Conservation (phyloP, 2,888 invertebrate species). For the Xiphydria camelus region DNA sequence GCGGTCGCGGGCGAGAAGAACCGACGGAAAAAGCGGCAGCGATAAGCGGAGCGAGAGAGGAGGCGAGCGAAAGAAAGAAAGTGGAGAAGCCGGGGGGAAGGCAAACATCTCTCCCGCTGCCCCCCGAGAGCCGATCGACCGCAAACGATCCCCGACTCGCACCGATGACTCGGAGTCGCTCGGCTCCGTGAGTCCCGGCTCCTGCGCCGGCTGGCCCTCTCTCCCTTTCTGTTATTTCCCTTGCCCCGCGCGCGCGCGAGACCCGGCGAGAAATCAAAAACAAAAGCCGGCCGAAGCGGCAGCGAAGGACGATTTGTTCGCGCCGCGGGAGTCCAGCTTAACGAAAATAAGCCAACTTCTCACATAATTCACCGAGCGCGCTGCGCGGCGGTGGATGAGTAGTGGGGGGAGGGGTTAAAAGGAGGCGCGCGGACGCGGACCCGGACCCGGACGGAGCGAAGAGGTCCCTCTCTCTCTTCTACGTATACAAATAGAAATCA, state of each 20-base stretch:
- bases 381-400: too few relatives aligned
- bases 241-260: conserved; percentile 14
- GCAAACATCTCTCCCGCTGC: too few relatives aligned
- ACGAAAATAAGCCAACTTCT: conserved; percentile 53
- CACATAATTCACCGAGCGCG: conserved; percentile 53
- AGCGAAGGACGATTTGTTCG: conserved; percentile 55
- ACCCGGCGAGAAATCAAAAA: conserved; percentile 16
- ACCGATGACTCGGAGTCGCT: conserved; percentile 13
- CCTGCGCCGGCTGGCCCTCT: conserved; percentile 2
- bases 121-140: too few relatives aligned
- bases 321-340: conserved; percentile 53
- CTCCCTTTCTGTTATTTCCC: conserved; percentile 5
- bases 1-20: conserved; percentile 14
- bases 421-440: too few relatives aligned
- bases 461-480: too few relatives aligned
- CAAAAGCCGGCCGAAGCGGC: conserved; percentile 30
- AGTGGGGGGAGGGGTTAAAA: conserved; percentile 10
- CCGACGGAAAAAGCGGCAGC: conserved; percentile 17
- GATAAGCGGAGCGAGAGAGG: conserved; percentile 3
- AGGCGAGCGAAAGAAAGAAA: conserved; percentile 17
- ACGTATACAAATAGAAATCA: conserved; percentile 55
- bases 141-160: too few relatives aligned
- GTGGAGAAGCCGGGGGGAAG: conserved; percentile 24
- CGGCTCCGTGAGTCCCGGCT: conserved; percentile 1
- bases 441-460: too few relatives aligned